Conservation (phyloP, 1,140 invertebrate species). For the Tetragonula clypearis region DNA sequence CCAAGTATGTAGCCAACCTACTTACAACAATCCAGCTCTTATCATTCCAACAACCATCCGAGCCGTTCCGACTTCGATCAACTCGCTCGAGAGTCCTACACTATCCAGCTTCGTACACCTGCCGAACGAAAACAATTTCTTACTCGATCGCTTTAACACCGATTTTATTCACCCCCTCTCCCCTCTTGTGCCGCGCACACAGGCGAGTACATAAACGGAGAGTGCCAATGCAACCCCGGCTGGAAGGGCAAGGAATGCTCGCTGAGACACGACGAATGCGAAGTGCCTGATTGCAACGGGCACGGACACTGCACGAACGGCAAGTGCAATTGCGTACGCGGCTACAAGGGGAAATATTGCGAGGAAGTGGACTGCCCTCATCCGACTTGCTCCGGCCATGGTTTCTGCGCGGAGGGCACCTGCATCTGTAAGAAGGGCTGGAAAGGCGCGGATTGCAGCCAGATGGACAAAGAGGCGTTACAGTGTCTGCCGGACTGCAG, state of each 20-base stretch:
- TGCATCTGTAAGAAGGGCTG: conserved; percentile 99
- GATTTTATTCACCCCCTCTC: neutral
- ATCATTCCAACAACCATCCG: too few relatives aligned
- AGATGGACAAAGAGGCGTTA: conserved; percentile 95
- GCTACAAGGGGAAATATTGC: conserved; percentile 96
- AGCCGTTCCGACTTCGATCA: too few relatives aligned
- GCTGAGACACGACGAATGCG: conserved; percentile 95
- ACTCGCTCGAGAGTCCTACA: too few relatives aligned
- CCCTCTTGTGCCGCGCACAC: neutral
- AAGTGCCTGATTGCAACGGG: conserved; percentile 96
- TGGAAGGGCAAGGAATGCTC: conserved; percentile 99
- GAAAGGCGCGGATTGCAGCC: conserved; percentile 95
- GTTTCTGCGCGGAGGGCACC: conserved; percentile 96
- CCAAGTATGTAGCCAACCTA: too few relatives aligned
- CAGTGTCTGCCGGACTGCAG: conserved; percentile 97
- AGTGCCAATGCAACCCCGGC: conserved; percentile 97
- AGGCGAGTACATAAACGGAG: conserved; percentile 96
- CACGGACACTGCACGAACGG: conserved; percentile 97
- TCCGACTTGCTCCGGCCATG: conserved; percentile 96
- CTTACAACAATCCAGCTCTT: too few relatives aligned
- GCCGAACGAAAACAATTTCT: neutral
- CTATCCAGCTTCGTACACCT: neutral
- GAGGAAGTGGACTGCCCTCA: conserved; percentile 96
- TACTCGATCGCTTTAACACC: neutral
- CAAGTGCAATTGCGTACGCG: conserved; percentile 95